Evolutionary conservation across 2,113 vertebrate genomes (phyloP), one percentile per base, ranked within the genome.

Genomic region (Rana temporaria): DNA sequence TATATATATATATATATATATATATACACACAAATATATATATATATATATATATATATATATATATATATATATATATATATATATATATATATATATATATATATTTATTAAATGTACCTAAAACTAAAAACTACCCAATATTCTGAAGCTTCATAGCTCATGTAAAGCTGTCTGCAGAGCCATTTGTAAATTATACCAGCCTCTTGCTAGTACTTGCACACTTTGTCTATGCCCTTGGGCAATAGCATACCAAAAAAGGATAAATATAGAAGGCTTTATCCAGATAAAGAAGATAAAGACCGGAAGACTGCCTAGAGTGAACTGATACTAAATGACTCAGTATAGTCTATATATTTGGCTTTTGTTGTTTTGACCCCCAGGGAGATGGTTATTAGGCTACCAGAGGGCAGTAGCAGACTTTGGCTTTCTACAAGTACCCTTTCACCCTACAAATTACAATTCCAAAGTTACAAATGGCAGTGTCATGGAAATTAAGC

Each of bases 321-420:
- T 19, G n/a, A 20, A 42, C 15, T 30, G n/a, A 26, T 9, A n/a
- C 1, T 0, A 71, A 73, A 57, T 17, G 12, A 18, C 7, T 30
- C 8, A 32, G 60, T 63, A 8, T 20, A 19, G 20, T n/a, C n/a
- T n/a, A n/a, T n/a, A n/a, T n/a, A n/a, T 74, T 60, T 19, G 30
- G 26, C 55, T 60, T 60, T 75, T 62, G 19, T 62, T 75, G n/a
- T 56, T 62, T 42, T 62, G 72, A 75, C 72, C 56, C n/a, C 42
- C 32, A 16, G 30, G 53, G 56, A 75, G 19, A 38, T 74, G 55
- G n/a, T 19, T 38, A 60, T 38, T 60, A 74, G 18, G 56, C 30
- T 20, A 42, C n/a, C 34, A 60, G 38, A 75, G 56, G 53, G 52
- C 26, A 32, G 56, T n/a, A 16, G n/a, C 30, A 42, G 72, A 8